phyloP scores from a whole-genome alignment of 2,113 vertebrate genomes.

The Gobius niger region DNA sequence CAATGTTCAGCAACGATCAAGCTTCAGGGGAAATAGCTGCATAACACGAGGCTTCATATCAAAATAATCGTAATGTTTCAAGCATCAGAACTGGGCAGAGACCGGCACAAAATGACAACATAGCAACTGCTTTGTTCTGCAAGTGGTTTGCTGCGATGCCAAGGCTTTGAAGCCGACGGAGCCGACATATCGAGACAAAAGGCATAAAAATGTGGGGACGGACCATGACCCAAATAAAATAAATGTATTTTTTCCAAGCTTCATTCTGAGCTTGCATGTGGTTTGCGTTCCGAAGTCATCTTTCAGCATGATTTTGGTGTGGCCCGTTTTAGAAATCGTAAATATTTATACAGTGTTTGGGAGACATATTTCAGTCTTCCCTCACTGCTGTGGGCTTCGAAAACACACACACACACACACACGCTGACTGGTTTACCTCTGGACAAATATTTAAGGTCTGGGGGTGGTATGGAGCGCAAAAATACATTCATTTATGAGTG shows the following conservation, averaged over 20 bases:
- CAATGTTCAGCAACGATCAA: no score
- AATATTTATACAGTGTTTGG: slow-evolving; percentile 70
- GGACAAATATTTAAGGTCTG: slow-evolving; percentile 44
- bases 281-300: slow-evolving; percentile 43
- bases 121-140: slow-evolving; percentile 52
- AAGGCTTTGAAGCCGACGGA: slow-evolving; percentile 64
- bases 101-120: slow-evolving; percentile 45
- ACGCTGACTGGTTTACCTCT: slow-evolving; percentile 57
- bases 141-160: slow-evolving; percentile 25
- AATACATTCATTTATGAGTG: slow-evolving; percentile 54
- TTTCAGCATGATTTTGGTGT: slow-evolving; percentile 54
- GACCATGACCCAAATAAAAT: slow-evolving; percentile 40
- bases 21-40: slow-evolving; percentile 28
- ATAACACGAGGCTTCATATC: slow-evolving; percentile 21
- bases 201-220: slow-evolving; percentile 34
- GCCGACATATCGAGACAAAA: slow-evolving; percentile 43
- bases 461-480: slow-evolving; percentile 19
- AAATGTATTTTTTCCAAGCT: slow-evolving; percentile 25
- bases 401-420: slow-evolving; percentile 46
- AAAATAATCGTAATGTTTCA: slow-evolving; percentile 38
- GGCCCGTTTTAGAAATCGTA: slow-evolving; percentile 61
- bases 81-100: slow-evolving; percentile 45
- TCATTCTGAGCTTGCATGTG: slow-evolving; percentile 44
- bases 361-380: slow-evolving; percentile 51
- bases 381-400: slow-evolving; percentile 65